phyloP scores from a whole-genome alignment of 2,113 vertebrate species.

The Oreotrochilus melanogaster region DNA sequence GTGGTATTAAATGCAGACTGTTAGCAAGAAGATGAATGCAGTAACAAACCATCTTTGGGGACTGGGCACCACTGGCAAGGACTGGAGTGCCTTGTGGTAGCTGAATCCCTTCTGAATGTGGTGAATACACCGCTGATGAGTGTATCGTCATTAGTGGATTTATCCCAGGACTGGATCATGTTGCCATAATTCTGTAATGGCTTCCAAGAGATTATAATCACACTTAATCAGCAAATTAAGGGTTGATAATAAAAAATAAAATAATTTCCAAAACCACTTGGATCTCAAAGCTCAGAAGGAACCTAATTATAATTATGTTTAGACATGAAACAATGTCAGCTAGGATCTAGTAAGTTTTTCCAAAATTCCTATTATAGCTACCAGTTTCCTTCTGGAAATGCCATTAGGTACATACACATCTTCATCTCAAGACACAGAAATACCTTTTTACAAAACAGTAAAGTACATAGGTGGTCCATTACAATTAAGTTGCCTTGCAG shows the following conservation, averaged over 20 bases:
- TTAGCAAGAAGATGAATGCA: not conserved
- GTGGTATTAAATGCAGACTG: not conserved
- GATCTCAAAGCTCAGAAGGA: not conserved
- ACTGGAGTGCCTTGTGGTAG: not conserved
- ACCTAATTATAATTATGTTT: not conserved
- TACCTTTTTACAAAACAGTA: not conserved
- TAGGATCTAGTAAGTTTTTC: not conserved
- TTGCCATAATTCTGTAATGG: not conserved
- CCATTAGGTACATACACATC: not conserved
- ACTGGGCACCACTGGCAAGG: not conserved
- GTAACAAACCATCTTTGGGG: not conserved
- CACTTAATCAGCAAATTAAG: not conserved
- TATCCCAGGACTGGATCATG: not conserved
- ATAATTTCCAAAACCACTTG: conserved; percentile 6
- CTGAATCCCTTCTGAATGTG: not conserved
- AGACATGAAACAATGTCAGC: not conserved
- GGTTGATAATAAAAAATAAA: conserved; percentile 21
- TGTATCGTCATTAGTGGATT: not conserved
- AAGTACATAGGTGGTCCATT: not conserved
- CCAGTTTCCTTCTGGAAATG: not conserved
- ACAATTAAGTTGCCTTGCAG: not conserved
- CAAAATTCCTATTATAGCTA: not conserved
- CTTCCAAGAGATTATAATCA: conserved; percentile 34
- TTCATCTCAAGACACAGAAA: not conserved
- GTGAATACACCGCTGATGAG: not conserved